phyloP scores from a whole-genome alignment of 2,113 vertebrate genomes.

The Platichthys flesus region DNA sequence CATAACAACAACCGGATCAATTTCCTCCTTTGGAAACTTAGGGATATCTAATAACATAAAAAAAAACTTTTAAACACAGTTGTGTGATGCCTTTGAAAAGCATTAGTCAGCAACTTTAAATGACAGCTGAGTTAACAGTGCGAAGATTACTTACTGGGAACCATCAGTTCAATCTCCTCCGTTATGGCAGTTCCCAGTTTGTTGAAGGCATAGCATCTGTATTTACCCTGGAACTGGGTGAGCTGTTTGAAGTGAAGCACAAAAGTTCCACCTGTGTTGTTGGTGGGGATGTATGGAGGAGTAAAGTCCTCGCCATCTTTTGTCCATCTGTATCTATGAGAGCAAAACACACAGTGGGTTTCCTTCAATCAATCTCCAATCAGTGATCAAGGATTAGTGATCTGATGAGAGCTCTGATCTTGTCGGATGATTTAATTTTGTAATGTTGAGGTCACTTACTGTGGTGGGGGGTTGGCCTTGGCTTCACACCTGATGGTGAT shows the following conservation, averaged over 20 bases:
- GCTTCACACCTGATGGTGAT: conserved; percentile 90
- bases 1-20: conserved; percentile 83
- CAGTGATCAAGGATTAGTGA: neutral
- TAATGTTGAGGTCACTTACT: conserved; percentile 80
- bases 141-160: conserved; percentile 84
- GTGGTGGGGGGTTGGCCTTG: conserved; percentile 89
- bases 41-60: conserved; percentile 81
- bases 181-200: conserved; percentile 90
- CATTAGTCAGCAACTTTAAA: neutral
- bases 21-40: conserved; percentile 91
- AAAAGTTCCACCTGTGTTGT: conserved; percentile 85
- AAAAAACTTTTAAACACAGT: neutral
- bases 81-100: neutral
- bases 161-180: conserved; percentile 87
- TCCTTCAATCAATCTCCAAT: neutral
- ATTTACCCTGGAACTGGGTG: conserved; percentile 87
- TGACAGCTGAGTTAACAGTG: neutral
- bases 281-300: conserved; percentile 72
- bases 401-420: neutral
- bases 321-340: conserved; percentile 90
- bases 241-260: conserved; percentile 84
- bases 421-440: too few relatives aligned
- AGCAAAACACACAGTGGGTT: neutral
- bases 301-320: conserved; percentile 87
- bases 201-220: conserved; percentile 93